Base-by-base conservation (phyloP, 2,113 vertebrate genomes). In the Ivindomyrus marchei region DNA sequence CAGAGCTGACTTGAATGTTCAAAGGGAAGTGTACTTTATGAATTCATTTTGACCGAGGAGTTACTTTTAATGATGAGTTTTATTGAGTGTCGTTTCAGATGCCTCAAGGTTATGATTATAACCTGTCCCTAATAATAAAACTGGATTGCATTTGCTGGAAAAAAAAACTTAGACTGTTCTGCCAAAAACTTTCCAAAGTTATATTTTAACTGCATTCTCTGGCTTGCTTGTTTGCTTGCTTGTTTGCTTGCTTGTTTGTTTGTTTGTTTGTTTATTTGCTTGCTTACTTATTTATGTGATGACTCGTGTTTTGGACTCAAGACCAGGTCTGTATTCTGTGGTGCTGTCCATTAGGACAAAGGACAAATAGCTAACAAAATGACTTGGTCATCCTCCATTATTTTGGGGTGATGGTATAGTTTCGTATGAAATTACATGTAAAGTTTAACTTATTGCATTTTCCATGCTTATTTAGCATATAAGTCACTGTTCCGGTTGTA, bases 51-150 rank as follows among this genome's bases (percentile, higher is more conserved):
- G 50, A 56, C 27, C 11, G 31, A 31, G 62, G 62, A 70, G 85
- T 56, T 87, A 36, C 31, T 87, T 85, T 56, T 53, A 87, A 87
- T 36, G 31, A 86, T 52, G 27, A 87, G 50, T 56, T 87, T 87
- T 87, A 87, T 87, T 53, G 85, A 87, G 49, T 53, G 46, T n/a
- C 39, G 47, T 87, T 53, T 56, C 21, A 50, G 31, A 87, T 87
- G 85, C 85, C 27, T 21, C 85, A 39, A 87, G 31, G 85, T 56
- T 87, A 36, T 50, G 15, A 56, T 47, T 10, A 46, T 80, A 77
- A 77, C 70, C 15, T 39, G 27, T 42, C 70, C 70, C 13, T 77
- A 77, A 39, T 77, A 77, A 17, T 77, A 77, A 77, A 77, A 85
- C n/a, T 50, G 84, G 47, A 49, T 13, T 31, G 84, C 45, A 50